Evolutionary conservation across 2,888 invertebrate species (phyloP).

Genomic region (Sericinus montela): DNA sequence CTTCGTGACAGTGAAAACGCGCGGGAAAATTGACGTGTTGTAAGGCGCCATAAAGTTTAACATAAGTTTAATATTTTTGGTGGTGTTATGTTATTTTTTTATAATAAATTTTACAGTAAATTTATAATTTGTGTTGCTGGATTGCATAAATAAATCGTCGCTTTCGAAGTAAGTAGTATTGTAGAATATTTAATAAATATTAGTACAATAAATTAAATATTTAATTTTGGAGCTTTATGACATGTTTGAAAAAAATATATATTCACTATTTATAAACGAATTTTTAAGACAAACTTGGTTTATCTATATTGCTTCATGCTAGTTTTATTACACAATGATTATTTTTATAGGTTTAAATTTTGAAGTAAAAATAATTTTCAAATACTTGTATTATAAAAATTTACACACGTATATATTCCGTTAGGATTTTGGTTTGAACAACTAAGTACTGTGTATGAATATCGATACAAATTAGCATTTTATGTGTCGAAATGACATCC

Average conservation of each 20-base stretch:
- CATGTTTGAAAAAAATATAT: too few relatives aligned
- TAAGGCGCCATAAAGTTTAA: neutral
- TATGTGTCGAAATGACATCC: neutral
- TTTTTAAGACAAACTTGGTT: too few relatives aligned
- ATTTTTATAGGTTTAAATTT: too few relatives aligned
- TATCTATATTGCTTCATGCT: too few relatives aligned
- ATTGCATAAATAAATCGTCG: neutral
- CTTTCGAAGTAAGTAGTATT: neutral
- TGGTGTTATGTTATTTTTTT: neutral
- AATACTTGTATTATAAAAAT: too few relatives aligned
- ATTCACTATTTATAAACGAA: too few relatives aligned
- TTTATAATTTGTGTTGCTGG: conserved; percentile 5
- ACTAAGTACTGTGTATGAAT: neutral
- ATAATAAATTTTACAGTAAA: neutral
- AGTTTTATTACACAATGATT: too few relatives aligned
- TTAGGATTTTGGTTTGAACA: neutral
- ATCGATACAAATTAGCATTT: neutral
- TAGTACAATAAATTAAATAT: too few relatives aligned
- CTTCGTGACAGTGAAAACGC: conserved; percentile 13
- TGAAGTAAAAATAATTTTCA: too few relatives aligned
- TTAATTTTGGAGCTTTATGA: too few relatives aligned
- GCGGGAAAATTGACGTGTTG: conserved; percentile 20
- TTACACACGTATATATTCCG: neutral
- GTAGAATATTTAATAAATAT: too few relatives aligned
- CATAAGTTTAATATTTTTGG: neutral